Percentiles rank a stretch among this genome's conserved stretches.
Conservation (phyloP, 1,140 invertebrate species). For the Neoseiulus cucumeris region DNA sequence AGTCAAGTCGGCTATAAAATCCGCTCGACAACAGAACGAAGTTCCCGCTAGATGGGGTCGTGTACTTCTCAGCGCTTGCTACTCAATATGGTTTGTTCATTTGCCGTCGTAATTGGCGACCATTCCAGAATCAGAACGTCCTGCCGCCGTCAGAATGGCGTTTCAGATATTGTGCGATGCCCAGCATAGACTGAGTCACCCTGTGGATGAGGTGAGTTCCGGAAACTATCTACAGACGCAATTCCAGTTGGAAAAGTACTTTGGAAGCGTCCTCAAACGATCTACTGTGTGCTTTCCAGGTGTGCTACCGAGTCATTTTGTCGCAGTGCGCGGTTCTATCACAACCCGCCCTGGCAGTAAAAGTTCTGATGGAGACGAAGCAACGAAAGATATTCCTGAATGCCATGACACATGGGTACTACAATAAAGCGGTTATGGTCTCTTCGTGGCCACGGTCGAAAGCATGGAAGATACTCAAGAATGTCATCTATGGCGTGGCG, state of each 20-base stretch:
- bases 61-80: conserved; percentile 23
- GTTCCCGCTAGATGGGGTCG: conserved; percentile 11
- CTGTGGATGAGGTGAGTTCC: conserved; percentile 61
- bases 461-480: conserved; percentile 86
- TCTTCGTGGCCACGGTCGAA: conserved; percentile 53
- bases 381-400: conserved; percentile 80
- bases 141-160: conserved; percentile 54
- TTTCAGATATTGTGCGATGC: conserved; percentile 68
- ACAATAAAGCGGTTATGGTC: conserved; percentile 32
- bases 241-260: too few relatives aligned
- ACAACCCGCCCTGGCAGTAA: conserved; percentile 79
- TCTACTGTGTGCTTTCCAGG: conserved; percentile 41
- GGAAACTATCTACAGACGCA: too few relatives aligned
- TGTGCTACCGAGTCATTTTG: conserved; percentile 95
- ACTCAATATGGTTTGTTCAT: conserved; percentile 90
- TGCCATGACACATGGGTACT: conserved; percentile 87
- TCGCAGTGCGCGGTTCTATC: conserved; percentile 88
- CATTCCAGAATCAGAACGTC: conserved; percentile 40
- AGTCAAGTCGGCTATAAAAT: conserved; percentile 12
- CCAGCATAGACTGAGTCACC: conserved; percentile 50
- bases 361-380: conserved; percentile 86
- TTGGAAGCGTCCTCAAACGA: too few relatives aligned
- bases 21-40: conserved; percentile 15
- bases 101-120: conserved; percentile 52
- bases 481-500: conserved; percentile 74